Base-by-base conservation (phyloP, 2,888 invertebrate species). In the Adelphocoris suturalis region DNA sequence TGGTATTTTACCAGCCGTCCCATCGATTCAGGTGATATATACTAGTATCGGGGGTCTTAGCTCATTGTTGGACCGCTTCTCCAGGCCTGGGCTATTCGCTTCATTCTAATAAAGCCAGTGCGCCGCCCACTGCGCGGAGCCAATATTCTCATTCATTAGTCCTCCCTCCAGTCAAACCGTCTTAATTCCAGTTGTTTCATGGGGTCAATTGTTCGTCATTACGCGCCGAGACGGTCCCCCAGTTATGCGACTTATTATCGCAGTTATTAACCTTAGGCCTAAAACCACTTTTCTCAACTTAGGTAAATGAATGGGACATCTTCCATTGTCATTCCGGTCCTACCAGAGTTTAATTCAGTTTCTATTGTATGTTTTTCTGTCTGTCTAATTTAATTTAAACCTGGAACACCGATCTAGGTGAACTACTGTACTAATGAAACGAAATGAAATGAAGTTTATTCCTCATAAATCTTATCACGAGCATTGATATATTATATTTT, bases 141-240 rank as follows among this genome's bases (percentile, higher is more conserved):
- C 85, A 61, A 85, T 85, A 46, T 85, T 85, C 85, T 57, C 37
- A 61, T 57, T 85, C 85, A 85, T 85, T 85, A 85, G 85, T 27
- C 27, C 23, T 82, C 55, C 82, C 80, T 28, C 82, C 82, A 52
- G 13, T 52, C 82, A 52, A 61, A 61, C 85, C 14, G 47, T 61
- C 85, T 61, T 85, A 85, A 85, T 85, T 85, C 48, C n/a, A 82
- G 52, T 82, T 82, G 48, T 28, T 78, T 76, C 75, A 37, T 68
- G 75, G 27, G 86, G 86, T 86, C 75, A 86, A 86, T 75, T 86
- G 86, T 48, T 27, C 37, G 86, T 86, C 75, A 86, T 86, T 86
- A 68, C 75, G 27, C 75, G 46, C 75, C 55, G 46, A 86, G 86
- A 86, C 86, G 46, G 75, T 47, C 27, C 11, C 13, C 86, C 46